Base-by-base conservation (phyloP, 2,113 vertebrate genomes). In the Pseudois nayaur region DNA sequence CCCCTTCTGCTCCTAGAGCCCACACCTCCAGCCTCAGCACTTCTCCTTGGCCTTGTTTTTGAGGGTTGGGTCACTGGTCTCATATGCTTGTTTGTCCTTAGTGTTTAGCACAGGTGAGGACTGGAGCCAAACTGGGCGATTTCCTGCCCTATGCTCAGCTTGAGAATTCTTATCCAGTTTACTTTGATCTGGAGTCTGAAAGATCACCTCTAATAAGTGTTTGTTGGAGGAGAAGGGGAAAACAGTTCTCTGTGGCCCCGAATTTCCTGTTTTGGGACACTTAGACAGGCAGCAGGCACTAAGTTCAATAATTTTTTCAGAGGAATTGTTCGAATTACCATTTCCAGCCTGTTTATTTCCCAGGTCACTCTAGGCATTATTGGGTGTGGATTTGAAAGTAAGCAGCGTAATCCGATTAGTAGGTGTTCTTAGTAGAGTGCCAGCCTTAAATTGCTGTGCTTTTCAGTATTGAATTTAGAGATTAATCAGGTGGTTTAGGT, bases 341-440 rank as follows among this genome's bases (percentile, higher is more conserved):
- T 96, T 89, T 97, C 83, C 57, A 95, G 14, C 83, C n/a, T 25
- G 48, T 55, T 57, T 94, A 16, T 96, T 97, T 94, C 48, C 55
- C 87, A 94, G 52, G 23, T 93, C 83, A 23, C 21, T 54, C 62
- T 84, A 85, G 81, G 40, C n/a, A 36, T 87, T 86, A 55, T 71
- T 88, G 14, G 3, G 0, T 60, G 59, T 92, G 54, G 84, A 12
- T 57, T 67, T 93, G 89, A 85, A 91, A 93, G 50, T 85, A 52
- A 87, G 74, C 71, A 87, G 45, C 19, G 8, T 78, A 43, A 89
- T 57, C 67, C 2, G 2, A 64, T 86, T 29, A 59, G 23, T 52
- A 71, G 74, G 43, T 11, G 6, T 78, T 67, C 50, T 83, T 87
- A 86, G 55, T 95, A 62, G 78, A 52, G 16, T 31, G 83, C 64